Conservation (phyloP, 2,888 invertebrate species). For the Drosophila mimica region DNA sequence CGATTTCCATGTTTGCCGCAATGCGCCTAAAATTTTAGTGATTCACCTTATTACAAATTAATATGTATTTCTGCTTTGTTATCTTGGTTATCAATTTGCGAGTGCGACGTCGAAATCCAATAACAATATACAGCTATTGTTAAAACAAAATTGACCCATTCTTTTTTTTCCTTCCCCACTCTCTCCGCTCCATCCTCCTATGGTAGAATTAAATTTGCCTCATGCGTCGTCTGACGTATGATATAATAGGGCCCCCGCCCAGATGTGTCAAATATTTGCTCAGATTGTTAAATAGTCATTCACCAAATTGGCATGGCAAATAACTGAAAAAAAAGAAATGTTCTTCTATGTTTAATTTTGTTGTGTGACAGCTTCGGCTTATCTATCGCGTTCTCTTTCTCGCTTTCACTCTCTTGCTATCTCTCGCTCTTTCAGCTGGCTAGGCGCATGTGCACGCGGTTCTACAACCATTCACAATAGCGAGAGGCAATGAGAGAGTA, state of each 20-base stretch:
- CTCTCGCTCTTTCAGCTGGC: neutral
- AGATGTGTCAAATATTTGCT: constrained; percentile 61
- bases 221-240: constrained; percentile 33
- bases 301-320: constrained; percentile 59
- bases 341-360: constrained; percentile 49
- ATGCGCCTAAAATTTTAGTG: constrained; percentile 56
- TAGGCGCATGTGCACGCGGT: constrained; percentile 51
- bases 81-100: constrained; percentile 62
- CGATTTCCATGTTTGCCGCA: constrained; percentile 50
- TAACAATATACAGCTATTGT: constrained; percentile 56
- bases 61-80: constrained; percentile 50
- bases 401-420: neutral
- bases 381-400: constrained; percentile 1
- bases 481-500: neutral
- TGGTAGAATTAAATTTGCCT: constrained; percentile 23
- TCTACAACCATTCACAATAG: constrained; percentile 28
- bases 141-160: constrained; percentile 5
- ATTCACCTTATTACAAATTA: constrained; percentile 56
- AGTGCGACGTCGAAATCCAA: constrained; percentile 10
- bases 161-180: neutral
- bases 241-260: constrained; percentile 47
- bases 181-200: neutral
- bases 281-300: constrained; percentile 70
- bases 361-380: constrained; percentile 34
- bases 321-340: constrained; percentile 34